A percentile compares a stretch with the other conserved stretches of the same genome.
phyloP scores from a whole-genome alignment of 2,797 vertebrate genomes.

The Naso thynnoides region DNA sequence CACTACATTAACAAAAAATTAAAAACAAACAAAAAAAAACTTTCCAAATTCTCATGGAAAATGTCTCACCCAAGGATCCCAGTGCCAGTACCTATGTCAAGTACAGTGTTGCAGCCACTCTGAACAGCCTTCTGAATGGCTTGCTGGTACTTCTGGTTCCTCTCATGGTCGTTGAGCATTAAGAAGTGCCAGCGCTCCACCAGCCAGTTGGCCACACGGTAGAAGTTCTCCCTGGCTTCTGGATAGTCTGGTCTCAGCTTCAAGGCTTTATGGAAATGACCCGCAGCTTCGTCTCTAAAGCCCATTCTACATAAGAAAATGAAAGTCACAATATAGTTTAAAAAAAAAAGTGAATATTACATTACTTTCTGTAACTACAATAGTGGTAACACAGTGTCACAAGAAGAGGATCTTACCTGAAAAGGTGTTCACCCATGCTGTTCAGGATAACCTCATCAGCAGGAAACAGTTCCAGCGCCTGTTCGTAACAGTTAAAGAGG shows the following conservation, averaged over 20 bases:
- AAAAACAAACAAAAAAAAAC: too few species aligned
- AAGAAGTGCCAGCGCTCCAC: conserved; percentile 99
- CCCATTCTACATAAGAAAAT: conserved; percentile 88
- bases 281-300: conserved; percentile 96
- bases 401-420: conserved; percentile 86
- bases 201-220: conserved; percentile 97
- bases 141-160: conserved; percentile 91
- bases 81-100: conserved; percentile 97
- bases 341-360: neutral
- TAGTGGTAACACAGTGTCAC: neutral
- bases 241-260: conserved; percentile 93
- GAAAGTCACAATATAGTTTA: neutral
- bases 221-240: conserved; percentile 97
- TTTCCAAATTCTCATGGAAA: conserved; percentile 43
- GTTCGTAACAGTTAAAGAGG: conserved; percentile 95
- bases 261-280: conserved; percentile 96
- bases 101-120: conserved; percentile 90
- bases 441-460: conserved; percentile 95
- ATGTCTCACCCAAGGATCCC: conserved; percentile 93
- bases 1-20: neutral
- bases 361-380: neutral
- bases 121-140: conserved; percentile 92
- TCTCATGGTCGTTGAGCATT: conserved; percentile 94
- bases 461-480: conserved; percentile 95
- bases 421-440: conserved; percentile 98